Conservation (phyloP, 2,888 invertebrate species). For the Sclerodermus sp. region DNA sequence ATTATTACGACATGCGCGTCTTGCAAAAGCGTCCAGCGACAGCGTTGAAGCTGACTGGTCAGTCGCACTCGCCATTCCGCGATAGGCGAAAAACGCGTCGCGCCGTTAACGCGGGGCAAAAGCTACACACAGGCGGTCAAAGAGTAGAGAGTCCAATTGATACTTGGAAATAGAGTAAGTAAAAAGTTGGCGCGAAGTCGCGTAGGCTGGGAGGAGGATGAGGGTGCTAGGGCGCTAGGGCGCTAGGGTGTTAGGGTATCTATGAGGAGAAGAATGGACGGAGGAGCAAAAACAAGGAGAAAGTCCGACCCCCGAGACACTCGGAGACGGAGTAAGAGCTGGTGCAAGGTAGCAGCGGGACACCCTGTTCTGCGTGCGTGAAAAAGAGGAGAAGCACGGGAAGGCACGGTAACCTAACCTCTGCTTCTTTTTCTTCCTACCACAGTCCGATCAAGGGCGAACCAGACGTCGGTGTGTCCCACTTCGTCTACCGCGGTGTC, state of each 20-base stretch:
- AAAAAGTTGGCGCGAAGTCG: too few relatives aligned
- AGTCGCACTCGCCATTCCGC: constrained; percentile 36
- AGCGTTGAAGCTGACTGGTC: constrained; percentile 26
- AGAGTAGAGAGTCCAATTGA: too few relatives aligned
- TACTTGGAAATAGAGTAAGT: too few relatives aligned
- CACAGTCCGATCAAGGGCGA: neutral
- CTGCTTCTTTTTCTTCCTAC: constrained; percentile 3
- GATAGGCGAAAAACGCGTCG: constrained; percentile 29
- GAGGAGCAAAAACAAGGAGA: too few relatives aligned
- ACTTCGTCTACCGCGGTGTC: constrained; percentile 42
- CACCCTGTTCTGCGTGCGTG: constrained; percentile 24
- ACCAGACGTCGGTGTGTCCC: constrained; percentile 27
- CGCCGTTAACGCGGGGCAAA: neutral
- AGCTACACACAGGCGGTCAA: too few relatives aligned
- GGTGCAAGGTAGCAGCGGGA: constrained; percentile 1
- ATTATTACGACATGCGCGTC: constrained; percentile 51
- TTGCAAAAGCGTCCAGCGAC: constrained; percentile 33
- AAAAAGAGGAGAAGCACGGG: constrained; percentile 30
- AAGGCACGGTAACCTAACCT: constrained; percentile 36
- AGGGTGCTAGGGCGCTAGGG: too few relatives aligned
- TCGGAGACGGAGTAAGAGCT: too few relatives aligned
- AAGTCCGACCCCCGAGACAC: too few relatives aligned
- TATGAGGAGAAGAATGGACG: too few relatives aligned
- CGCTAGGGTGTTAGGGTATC: too few relatives aligned
- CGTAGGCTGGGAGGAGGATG: too few relatives aligned